Base-by-base conservation (phyloP, 2,888 invertebrate species). In the Callimorpha dominula region DNA sequence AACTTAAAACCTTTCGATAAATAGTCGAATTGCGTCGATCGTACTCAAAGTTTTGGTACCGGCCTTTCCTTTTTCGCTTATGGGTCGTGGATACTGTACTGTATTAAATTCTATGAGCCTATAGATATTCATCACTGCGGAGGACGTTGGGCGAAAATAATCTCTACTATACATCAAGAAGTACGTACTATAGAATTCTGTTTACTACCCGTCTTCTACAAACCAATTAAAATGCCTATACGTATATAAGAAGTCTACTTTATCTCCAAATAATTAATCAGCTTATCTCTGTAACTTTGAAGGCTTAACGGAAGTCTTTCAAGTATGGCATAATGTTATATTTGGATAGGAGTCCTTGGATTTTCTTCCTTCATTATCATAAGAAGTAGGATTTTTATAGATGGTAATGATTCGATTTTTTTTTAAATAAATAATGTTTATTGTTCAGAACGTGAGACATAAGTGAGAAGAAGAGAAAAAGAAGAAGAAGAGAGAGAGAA, bases 211-310 rank as follows among this genome's bases (percentile, higher is more conserved):
- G 8, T 40, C 5, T 54, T 42, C 14, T 11, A 42, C 17, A 67
- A 54, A 43, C 4, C n/a, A 42, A 52, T 64, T 6, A 40, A 63
- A 63, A 49, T 69, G 63, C n/a, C 31, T 31, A 63, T 69, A 15
- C 42, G 64, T 64, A 20, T 64, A 64, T 14, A 11, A 17, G 52
- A 20, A 17, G 20, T 43, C 9, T 20, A 20, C 50, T 52, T 70
- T 64, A 70, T 70, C 64, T 70, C 31, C 15, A 65, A 54, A 70
- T 70, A 65, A 65, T 70, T 70, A 70, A 70, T 70, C 64, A 64
- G 70, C 70, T 70, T 70, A 65, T 70, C 70, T 70, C 43, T 43
- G 49, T 64, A 50, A 70, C 70, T 70, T 70, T 70, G 70, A 60
- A 67, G 46, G 52, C 64, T 65, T 65, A 50, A 15, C n/a, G 20